Evolutionary conservation across 2,113 vertebrate species (phyloP).

Genomic region (Stictonetta naevosa): DNA sequence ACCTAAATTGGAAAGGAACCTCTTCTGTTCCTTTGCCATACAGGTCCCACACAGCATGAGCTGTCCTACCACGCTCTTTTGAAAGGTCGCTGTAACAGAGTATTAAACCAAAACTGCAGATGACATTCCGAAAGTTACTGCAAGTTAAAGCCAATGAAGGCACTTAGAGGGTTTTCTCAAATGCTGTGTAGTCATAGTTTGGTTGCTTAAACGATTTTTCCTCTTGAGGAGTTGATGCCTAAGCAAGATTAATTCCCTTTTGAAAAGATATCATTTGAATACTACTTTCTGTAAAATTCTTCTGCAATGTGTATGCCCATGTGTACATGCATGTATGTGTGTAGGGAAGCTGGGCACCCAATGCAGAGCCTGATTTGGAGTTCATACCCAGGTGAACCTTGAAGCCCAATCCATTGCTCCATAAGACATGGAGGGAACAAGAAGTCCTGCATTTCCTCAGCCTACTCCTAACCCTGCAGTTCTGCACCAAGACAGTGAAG

Average conservation of each 20-base stretch:
- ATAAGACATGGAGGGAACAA: rapidly evolving
- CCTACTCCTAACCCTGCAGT: not conserved
- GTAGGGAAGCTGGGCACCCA: not conserved
- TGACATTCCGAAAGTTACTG: not conserved
- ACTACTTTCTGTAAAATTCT: not conserved
- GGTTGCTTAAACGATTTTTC: not conserved
- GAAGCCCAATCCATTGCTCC: rapidly evolving
- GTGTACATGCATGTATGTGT: rapidly evolving
- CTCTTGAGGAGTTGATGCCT: not conserved
- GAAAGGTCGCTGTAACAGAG: not conserved
- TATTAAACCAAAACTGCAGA: not conserved
- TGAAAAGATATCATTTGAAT: not conserved
- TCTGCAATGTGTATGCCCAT: not conserved
- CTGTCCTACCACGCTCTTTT: not conserved
- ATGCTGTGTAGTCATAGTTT: not conserved
- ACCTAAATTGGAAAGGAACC: not conserved
- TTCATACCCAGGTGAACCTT: not conserved
- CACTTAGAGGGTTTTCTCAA: not conserved
- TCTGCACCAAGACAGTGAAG: not conserved
- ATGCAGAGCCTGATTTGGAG: not conserved
- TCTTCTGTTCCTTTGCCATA: not conserved
- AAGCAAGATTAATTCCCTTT: not conserved
- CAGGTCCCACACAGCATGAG: not conserved
- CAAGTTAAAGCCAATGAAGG: not conserved
- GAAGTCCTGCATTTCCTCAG: not conserved